A percentile compares a stretch with the other conserved stretches of the same genome.
These are phyloP conservation scores for Apamea anceps DNA, from an alignment of 2,888 invertebrate genomes.

Conservation along the genomic window DNA sequence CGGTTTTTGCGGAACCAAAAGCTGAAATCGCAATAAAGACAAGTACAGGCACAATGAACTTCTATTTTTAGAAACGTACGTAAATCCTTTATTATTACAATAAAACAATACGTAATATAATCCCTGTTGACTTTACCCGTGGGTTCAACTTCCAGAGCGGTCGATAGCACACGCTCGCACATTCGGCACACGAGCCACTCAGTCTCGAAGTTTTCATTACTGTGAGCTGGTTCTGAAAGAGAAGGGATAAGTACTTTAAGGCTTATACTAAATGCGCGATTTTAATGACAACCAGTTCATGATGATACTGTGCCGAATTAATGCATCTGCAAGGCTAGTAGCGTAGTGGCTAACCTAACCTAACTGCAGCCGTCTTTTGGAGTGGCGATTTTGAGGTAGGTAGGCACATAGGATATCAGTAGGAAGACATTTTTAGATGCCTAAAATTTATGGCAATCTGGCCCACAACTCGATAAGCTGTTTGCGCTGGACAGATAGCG, in stretches of 20 bases:
- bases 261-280: neutral
- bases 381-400: neutral
- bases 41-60: conserved; percentile 31
- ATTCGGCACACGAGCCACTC: conserved; percentile 85
- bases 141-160: conserved; percentile 83
- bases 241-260: neutral
- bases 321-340: neutral
- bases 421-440: too few species aligned
- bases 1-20: conserved; percentile 5
- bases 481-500: neutral
- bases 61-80: conserved; percentile 45
- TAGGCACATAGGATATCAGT: neutral
- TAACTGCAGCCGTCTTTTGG: neutral
- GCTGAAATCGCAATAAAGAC: conserved; percentile 8
- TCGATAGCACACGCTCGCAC: conserved; percentile 85
- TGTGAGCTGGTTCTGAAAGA: conserved; percentile 71
- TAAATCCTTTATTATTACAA: conserved; percentile 55
- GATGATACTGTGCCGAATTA: neutral
- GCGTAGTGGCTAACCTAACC: neutral
- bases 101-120: conserved; percentile 55
- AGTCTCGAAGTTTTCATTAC: conserved; percentile 77
- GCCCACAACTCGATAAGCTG: neutral
- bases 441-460: neutral
- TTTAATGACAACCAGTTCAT: neutral
- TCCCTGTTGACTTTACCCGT: conserved; percentile 74